These are phyloP conservation scores for Corythoichthys intestinalis DNA, from an alignment of 2,113 vertebrate species.

Conservation along the genomic window DNA sequence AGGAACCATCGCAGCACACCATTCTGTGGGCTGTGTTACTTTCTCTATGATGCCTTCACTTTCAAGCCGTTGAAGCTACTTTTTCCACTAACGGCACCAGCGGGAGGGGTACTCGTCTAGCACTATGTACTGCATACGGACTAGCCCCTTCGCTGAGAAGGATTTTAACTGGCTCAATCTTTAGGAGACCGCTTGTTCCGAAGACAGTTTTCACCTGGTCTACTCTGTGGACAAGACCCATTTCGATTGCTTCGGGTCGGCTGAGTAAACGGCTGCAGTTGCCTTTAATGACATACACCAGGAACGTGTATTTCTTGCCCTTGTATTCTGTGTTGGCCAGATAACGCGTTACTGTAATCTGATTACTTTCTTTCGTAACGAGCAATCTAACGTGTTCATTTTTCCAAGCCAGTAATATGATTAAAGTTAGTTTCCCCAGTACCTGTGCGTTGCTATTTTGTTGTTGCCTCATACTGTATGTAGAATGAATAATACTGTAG, in stretches of 20 bases:
- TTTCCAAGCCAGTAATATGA: too few species aligned
- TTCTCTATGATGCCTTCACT: slow-evolving; percentile 14
- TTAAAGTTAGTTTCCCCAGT: too few species aligned
- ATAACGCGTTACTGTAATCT: too few species aligned
- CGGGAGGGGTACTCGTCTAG: slow-evolving; percentile 12
- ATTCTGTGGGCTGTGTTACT: slow-evolving; percentile 20
- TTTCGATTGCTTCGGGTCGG: not conserved
- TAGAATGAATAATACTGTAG: too few species aligned
- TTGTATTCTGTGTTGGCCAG: not conserved
- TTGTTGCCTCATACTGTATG: too few species aligned
- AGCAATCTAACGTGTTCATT: too few species aligned
- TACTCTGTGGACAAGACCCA: slow-evolving; percentile 7
- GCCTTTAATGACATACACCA: slow-evolving; percentile 12
- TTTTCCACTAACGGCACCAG: slow-evolving; percentile 14
- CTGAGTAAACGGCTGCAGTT: slow-evolving; percentile 10
- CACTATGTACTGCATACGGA: slow-evolving; percentile 23
- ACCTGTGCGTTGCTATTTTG: too few species aligned
- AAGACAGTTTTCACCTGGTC: slow-evolving; percentile 14
- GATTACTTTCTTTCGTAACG: too few species aligned
- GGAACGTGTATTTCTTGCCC: not conserved
- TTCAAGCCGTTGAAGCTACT: slow-evolving; percentile 13
- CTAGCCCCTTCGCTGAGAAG: slow-evolving; percentile 11
- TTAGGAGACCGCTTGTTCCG: slow-evolving; percentile 11
- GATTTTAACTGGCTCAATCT: slow-evolving; percentile 27
- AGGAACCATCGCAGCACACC: slow-evolving; percentile 20